Conservation (phyloP, 2,797 vertebrate species). For the Lindbergichthys nudifrons region DNA sequence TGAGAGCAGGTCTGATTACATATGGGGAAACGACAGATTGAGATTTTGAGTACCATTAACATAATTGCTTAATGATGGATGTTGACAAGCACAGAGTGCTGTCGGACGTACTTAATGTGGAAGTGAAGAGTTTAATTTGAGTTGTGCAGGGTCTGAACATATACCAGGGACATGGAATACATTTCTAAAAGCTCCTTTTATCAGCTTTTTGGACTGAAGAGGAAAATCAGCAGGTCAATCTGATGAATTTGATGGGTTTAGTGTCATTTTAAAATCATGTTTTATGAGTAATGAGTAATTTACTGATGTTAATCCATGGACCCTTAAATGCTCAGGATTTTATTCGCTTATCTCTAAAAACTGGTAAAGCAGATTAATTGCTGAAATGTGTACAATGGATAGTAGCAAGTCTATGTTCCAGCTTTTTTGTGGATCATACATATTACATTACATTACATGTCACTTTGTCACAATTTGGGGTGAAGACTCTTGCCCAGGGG, state of each 20-base stretch:
- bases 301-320: not conserved
- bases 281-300: not conserved
- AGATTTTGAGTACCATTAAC: not conserved
- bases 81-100: not conserved
- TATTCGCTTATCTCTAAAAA: not conserved
- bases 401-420: not conserved
- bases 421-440: conserved; percentile 30
- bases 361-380: not conserved
- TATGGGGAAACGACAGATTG: not conserved
- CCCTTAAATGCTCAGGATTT: not conserved
- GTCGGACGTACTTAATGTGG: conserved; percentile 5
- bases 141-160: not conserved
- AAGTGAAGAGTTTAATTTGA: not conserved
- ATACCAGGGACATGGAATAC: not conserved
- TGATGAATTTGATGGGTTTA: no score
- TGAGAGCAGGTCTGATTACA: not conserved
- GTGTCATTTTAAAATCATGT: not conserved
- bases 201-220: not conserved
- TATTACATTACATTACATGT: no score
- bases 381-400: not conserved
- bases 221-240: not conserved
- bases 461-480: no score
- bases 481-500: no score
- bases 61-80: not conserved
- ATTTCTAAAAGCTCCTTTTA: not conserved